Base-by-base conservation (phyloP, 2,113 vertebrate genomes). In the Choloepus hoffmanni region DNA sequence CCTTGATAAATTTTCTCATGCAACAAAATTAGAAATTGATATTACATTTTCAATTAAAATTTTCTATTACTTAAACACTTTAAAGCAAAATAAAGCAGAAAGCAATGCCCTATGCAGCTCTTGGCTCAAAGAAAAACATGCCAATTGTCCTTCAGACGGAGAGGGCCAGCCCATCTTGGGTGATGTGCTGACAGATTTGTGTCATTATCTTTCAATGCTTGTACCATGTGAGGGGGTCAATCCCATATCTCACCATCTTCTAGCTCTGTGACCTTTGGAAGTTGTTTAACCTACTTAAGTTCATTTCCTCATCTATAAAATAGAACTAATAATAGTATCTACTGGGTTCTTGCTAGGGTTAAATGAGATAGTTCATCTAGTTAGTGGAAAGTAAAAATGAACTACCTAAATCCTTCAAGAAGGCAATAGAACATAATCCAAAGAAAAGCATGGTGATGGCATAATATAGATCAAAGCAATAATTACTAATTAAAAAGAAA, bases 131-230 rank as follows among this genome's bases (percentile, higher is more conserved):
- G 33, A 68, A 68, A 36, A 81, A 85, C 16, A 67, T 1, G 11
- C n/a, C 67, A 12, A 48, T 74, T 23, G 21, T 11, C 15, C 33
- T 45, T 48, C 8, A 10, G 4, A 21, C 50, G 21, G 40, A 70
- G n/a, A 70, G 45, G 13, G 16, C 33, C 2, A 0, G 2, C 4
- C 24, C 2, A 2, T 7, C 10, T 72, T 33, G 0, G 24, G 12
- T 33, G 24, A 36, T 1, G 33, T 90, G 40, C 3, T 23, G 12
- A 1, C 5, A 28, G 30, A 65, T n/a, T 43, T 33, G 26, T 60
- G 33, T 40, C 13, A 11, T 4, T 53, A 33, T n/a, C 58, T 63
- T 74, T 68, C 43, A 40, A 3, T 55, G 33, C 50, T 2, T 36
- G 12, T 13, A 43, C 0, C 3, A 18, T 5, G 2, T 2, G 23